These are phyloP conservation scores for Vicugna pacos DNA, from an alignment of 2,113 vertebrate genomes.

Conservation along the genomic window DNA sequence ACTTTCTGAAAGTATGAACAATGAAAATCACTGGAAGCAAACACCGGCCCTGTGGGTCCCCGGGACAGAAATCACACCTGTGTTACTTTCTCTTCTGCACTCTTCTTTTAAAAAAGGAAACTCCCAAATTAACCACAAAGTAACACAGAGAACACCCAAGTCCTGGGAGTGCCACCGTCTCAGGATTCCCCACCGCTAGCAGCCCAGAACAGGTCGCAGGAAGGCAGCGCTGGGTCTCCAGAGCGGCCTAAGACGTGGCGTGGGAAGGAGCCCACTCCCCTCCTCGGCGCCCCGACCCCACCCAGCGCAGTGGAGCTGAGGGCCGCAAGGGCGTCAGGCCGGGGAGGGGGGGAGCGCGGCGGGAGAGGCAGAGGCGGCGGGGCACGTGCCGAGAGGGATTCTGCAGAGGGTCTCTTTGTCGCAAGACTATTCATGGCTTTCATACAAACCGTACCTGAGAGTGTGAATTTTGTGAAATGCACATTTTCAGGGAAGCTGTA, in stretches of 20 bases:
- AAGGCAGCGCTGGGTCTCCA: not conserved
- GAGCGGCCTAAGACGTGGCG: accelerated
- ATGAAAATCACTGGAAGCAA: not conserved
- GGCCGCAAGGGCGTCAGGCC: too few species aligned
- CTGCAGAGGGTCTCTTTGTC: accelerated
- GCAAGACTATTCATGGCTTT: not conserved
- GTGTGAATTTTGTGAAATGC: not conserved
- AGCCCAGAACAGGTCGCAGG: not conserved
- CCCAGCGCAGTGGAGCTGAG: not conserved
- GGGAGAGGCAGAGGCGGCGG: not conserved
- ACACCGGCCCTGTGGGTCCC: not conserved
- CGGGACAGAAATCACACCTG: too few species aligned
- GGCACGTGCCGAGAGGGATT: not conserved
- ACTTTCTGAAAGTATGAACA: not conserved
- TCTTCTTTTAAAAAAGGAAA: not conserved
- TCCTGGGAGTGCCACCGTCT: not conserved
- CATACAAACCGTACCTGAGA: not conserved
- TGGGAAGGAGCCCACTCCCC: not conserved
- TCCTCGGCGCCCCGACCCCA: accelerated
- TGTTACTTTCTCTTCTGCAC: not conserved
- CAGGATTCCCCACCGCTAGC: not conserved
- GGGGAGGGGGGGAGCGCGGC: accelerated
- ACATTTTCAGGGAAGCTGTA: not conserved
- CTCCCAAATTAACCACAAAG: not conserved
- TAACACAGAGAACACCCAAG: not conserved